A percentile compares a stretch with the other conserved stretches of the same genome.
Conservation (phyloP, 2,797 vertebrate genomes). For the Garrulus glandarius region DNA sequence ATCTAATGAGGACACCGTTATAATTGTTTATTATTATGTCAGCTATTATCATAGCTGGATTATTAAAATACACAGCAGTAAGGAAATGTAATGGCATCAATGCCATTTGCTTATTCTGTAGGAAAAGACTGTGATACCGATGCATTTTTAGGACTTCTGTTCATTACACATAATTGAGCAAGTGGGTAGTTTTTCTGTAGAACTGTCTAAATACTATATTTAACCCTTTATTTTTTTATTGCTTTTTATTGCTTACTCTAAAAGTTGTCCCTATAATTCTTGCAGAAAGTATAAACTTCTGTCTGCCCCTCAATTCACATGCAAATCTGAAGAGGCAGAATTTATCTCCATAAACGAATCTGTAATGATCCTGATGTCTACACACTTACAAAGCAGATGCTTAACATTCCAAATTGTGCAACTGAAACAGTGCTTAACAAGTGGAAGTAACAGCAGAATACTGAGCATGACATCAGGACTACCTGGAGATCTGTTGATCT, state of each 20-base stretch:
- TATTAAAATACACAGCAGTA: neutral
- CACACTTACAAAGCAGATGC: neutral
- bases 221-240: neutral
- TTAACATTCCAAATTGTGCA: neutral
- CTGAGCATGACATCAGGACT: neutral
- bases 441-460: neutral
- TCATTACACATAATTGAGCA: neutral
- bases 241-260: neutral
- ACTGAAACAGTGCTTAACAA: neutral
- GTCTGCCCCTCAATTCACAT: neutral
- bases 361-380: neutral
- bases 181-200: neutral
- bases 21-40: neutral
- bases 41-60: neutral
- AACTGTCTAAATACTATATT: neutral
- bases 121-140: neutral
- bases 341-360: neutral
- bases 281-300: neutral
- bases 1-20: neutral
- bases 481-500: neutral
- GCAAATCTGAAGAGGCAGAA: neutral
- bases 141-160: neutral
- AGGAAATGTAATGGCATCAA: neutral
- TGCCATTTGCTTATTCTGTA: neutral
- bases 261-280: neutral